Evolutionary conservation across 2,113 vertebrate species (phyloP).

Genomic region (Desmodus rotundus): DNA sequence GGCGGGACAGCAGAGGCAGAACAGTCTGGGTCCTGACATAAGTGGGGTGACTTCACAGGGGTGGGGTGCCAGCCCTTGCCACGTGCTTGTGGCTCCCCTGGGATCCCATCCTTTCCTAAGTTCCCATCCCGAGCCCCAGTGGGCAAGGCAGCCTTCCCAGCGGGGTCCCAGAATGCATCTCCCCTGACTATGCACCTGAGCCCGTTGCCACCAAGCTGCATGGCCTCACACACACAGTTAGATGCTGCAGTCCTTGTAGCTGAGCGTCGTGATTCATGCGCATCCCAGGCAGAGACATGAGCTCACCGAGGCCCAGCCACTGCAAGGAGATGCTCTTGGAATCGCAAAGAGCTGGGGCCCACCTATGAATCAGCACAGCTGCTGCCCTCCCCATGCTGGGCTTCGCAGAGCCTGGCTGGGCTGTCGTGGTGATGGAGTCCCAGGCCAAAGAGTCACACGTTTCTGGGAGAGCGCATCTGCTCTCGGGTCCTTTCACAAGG

Average conservation of each 20-base stretch:
- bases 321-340: not conserved
- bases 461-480: rapidly evolving
- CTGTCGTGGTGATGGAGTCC: too few relatives aligned
- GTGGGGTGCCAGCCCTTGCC: not conserved
- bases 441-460: not conserved
- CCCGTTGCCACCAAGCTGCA: rapidly evolving
- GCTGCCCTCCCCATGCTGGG: rapidly evolving
- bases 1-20: not conserved
- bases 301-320: not conserved
- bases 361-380: rapidly evolving
- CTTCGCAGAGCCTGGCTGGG: not conserved
- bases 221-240: not conserved
- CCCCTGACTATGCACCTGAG: not conserved
- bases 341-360: not conserved
- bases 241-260: rapidly evolving
- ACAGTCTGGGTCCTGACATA: rapidly evolving
- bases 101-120: not conserved
- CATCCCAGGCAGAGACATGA: not conserved
- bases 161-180: rapidly evolving
- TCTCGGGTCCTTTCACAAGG: rapidly evolving
- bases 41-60: not conserved
- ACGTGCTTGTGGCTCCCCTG: rapidly evolving
- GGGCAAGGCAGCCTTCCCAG: rapidly evolving
- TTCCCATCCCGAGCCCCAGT: not conserved
- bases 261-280: not conserved